A percentile compares a stretch with the other conserved stretches of the same genome.
These are phyloP conservation scores for Epinotia bilunana DNA, from an alignment of 2,888 invertebrate species.

Conservation along the genomic window DNA sequence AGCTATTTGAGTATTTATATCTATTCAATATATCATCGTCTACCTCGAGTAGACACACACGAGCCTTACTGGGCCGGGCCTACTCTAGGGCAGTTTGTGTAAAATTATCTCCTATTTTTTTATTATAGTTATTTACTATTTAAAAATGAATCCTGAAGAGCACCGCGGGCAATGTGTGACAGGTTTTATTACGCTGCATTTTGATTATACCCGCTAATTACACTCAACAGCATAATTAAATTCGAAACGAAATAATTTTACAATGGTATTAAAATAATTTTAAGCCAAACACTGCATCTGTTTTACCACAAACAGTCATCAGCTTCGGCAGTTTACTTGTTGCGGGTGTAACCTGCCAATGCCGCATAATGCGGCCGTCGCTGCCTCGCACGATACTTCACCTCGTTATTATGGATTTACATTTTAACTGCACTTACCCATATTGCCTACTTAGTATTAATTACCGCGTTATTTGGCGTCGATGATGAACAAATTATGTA, in stretches of 20 bases:
- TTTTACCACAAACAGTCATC: constrained; percentile 56
- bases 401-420: constrained; percentile 75
- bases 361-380: constrained; percentile 79
- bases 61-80: background rate
- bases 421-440: constrained; percentile 69
- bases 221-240: constrained; percentile 19
- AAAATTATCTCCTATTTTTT: background rate
- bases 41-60: too few species aligned
- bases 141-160: too few species aligned
- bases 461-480: constrained; percentile 56
- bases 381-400: constrained; percentile 66
- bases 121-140: too few species aligned
- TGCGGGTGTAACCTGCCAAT: constrained; percentile 78
- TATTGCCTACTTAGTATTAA: constrained; percentile 67
- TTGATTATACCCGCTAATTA: background rate
- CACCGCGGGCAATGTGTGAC: too few species aligned
- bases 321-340: constrained; percentile 75
- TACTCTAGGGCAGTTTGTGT: background rate
- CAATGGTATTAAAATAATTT: constrained; percentile 38
- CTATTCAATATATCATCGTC: too few species aligned
- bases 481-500: constrained; percentile 35
- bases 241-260: constrained; percentile 23
- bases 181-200: background rate
- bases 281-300: constrained; percentile 28
- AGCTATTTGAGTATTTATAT: too few species aligned